These are phyloP conservation scores for Urocolius indicus DNA, from an alignment of 2,113 vertebrate species.

Conservation along the genomic window DNA sequence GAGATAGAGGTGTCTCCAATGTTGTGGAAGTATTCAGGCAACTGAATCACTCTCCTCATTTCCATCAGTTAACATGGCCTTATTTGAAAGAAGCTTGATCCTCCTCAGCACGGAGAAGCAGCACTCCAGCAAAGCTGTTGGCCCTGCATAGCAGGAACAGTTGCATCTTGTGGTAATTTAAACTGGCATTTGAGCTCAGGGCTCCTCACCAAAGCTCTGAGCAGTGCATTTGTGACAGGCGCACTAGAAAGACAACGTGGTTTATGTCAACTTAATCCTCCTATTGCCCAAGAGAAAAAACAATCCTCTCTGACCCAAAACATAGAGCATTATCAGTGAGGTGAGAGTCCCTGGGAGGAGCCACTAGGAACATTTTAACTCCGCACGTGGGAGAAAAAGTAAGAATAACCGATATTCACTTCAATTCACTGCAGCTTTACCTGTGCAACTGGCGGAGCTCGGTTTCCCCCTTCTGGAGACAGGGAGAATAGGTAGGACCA, in stretches of 20 bases:
- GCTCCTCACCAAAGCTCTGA: not conserved
- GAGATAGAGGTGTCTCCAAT: accelerated
- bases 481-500: not conserved
- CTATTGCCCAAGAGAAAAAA: not conserved
- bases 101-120: not conserved
- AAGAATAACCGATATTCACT: not conserved
- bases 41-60: not conserved
- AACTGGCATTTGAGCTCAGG: not conserved
- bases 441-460: not conserved
- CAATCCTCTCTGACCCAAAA: not conserved
- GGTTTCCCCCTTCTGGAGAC: conserved; percentile 21
- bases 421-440: not conserved
- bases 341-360: not conserved
- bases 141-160: not conserved
- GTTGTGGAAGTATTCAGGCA: not conserved
- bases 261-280: not conserved
- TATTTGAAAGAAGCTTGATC: not conserved
- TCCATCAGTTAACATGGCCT: not conserved
- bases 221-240: not conserved
- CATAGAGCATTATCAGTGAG: not conserved
- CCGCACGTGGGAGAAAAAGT: not conserved
- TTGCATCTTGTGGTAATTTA: not conserved
- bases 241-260: not conserved
- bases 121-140: not conserved
- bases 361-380: not conserved